Evolutionary conservation across 2,888 invertebrate species (phyloP), one percentile per base, ranked within the genome.

Genomic region (Drosophila longiperda): DNA sequence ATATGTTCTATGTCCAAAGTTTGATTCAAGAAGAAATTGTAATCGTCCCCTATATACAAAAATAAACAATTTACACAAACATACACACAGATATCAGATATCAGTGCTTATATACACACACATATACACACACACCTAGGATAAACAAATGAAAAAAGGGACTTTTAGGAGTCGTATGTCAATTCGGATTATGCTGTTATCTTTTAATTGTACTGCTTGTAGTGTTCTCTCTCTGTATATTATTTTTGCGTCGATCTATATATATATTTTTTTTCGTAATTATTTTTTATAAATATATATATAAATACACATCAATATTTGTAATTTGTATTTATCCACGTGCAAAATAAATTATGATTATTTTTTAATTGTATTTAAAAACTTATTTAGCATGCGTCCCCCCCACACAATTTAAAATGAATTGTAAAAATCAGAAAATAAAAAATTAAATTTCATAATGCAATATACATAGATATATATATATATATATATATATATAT

Each of bases 241-340:
- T 87, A 73, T 87, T 79, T 82, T 78, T 78, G 78, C 74, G 79
- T 83, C 79, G 78, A 63, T 75, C 54, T 80, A 67, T 68, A 57
- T 36, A 78, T 58, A 66, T 64, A 49, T 81, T 73, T 78, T 85
- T 85, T 89, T 82, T 75, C 75, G 69, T 60, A 75, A 62, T 82
- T 54, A 65, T 78, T 73, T 84, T 77, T 65, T 76, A 57, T 45
- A 45, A 23, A 45, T 82, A 64, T 64, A 70, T 70, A 65, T 67
- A 69, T 83, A 83, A 61, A 82, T 66, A 85, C 57, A 61, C 55
- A 49, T 71, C 33, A 66, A 77, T 72, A 90, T 73, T 74, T 89
- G 78, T 90, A 87, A 84, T 90, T 82, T 89, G 77, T 90, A 87
- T 89, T 90, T 90, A 90, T 89, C 83, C 76, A 81, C 90, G 90